A percentile compares a stretch with the other conserved stretches of the same genome.
These are phyloP conservation scores for Coracias cyanogaster DNA, from an alignment of 2,797 vertebrate species.

Conservation along the genomic window DNA sequence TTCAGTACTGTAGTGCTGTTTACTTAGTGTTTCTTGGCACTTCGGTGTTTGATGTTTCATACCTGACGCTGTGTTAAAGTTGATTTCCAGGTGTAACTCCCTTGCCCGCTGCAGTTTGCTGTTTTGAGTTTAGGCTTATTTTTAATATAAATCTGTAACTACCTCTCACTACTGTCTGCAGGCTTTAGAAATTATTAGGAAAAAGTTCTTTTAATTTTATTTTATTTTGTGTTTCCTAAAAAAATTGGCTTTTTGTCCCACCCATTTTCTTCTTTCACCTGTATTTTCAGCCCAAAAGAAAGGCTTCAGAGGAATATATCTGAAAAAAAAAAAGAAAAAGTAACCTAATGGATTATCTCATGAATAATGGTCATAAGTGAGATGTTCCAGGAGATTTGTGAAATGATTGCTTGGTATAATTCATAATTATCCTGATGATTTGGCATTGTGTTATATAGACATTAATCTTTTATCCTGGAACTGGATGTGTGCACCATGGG, in stretches of 20 bases:
- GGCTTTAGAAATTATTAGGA: not conserved
- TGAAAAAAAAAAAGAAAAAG: slow-evolving; percentile 2
- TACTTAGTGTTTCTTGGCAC: not conserved
- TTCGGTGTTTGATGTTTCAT: not conserved
- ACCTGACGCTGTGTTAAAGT: not conserved
- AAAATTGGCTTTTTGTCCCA: not conserved
- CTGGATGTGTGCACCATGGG: not conserved
- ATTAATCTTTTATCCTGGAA: not conserved
- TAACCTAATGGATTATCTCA: not conserved
- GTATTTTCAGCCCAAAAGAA: not conserved
- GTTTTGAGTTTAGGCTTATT: not conserved
- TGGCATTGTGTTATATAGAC: not conserved
- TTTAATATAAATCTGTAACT: not conserved
- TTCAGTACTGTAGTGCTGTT: not conserved
- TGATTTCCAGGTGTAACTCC: not conserved
- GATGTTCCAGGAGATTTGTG: slow-evolving; percentile 29
- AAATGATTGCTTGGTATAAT: slow-evolving; percentile 5
- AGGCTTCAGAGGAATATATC: not conserved
- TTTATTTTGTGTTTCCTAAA: not conserved
- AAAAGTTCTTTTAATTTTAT: too few species aligned
- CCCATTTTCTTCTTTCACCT: not conserved
- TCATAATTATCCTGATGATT: not conserved
- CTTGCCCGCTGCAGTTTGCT: not conserved
- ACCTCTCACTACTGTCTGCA: not conserved
- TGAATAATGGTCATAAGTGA: slow-evolving; percentile 38